Base-by-base conservation (phyloP, 2,113 vertebrate genomes). In the Nibea albiflora region DNA sequence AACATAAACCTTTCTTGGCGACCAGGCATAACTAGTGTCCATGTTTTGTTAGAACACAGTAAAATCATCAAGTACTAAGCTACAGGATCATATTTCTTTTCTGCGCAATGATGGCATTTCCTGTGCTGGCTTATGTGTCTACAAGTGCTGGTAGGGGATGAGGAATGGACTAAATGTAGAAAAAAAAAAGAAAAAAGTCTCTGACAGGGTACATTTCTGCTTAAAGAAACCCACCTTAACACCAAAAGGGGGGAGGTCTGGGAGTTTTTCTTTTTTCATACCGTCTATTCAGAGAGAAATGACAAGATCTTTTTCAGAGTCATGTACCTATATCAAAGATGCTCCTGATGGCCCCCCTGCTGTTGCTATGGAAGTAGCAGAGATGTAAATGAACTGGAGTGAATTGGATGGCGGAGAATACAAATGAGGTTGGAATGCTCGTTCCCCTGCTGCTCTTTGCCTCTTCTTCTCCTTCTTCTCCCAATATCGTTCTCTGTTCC, bases 301-400 rank as follows among this genome's bases (percentile, higher is more conserved):
- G 88, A 92, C 87, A 90, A 88, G 88, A 92, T 95, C 79, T 87
- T 88, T 92, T 92, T 90, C 90, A 87, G 83, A 91, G 90, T 92
- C 91, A 92, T 93, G 90, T 93, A 94, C 92, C 92, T 94, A 93
- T 94, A 94, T 97, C 95, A 96, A 95, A 97, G 95, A 96, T 96
- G 93, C 92, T 95, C 92, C 94, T 91, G 95, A 96, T 96, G 94
- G 96, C 95, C 94, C 94, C 91, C 95, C 95, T 94, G 92, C 96
- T 96, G 95, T 95, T 96, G 95, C 95, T 94, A 95, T 94, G 95
- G 95, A 93, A 92, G 95, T 95, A 95, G 88, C 68, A 91, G 93
- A 92, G 93, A 96, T 97, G 93, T 96, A 97, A 97, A 97, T 97
- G 94, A 96, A 95, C 95, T 96, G 94, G 93, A 95, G 95, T 93